Percentiles rank a stretch among this genome's conserved stretches.
phyloP scores from a whole-genome alignment of 1,140 invertebrate species.

The Nixonia krombeini region DNA sequence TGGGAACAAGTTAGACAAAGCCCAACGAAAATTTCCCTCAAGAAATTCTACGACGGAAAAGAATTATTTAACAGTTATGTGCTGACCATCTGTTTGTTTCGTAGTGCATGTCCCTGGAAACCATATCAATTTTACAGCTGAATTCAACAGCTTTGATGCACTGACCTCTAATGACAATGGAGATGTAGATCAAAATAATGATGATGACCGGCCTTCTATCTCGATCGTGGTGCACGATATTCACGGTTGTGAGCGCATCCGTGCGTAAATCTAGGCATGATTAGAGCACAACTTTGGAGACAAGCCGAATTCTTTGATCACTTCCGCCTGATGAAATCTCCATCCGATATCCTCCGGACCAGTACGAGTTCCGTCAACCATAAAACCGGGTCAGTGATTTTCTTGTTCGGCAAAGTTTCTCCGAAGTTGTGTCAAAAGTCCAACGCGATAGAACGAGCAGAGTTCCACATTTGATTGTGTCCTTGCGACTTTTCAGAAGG shows the following conservation, averaged over 20 bases:
- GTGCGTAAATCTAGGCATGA: slow-evolving; percentile 61
- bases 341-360: slow-evolving; percentile 16
- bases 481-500: too few relatives aligned
- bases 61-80: too few relatives aligned
- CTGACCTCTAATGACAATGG: slow-evolving; percentile 63
- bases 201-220: slow-evolving; percentile 50
- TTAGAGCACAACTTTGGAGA: slow-evolving; percentile 38
- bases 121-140: too few relatives aligned
- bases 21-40: too few relatives aligned
- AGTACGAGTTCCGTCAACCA: slow-evolving; percentile 28
- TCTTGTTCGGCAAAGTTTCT: not conserved
- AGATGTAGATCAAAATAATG: slow-evolving; percentile 61
- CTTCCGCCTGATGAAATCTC: slow-evolving; percentile 31
- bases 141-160: slow-evolving; percentile 26
- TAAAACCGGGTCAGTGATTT: slow-evolving; percentile 9
- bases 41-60: too few relatives aligned
- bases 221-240: slow-evolving; percentile 49
- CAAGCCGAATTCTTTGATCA: slow-evolving; percentile 34
- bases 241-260: slow-evolving; percentile 61
- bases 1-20: too few relatives aligned
- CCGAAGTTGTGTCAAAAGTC: too few relatives aligned
- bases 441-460: too few relatives aligned
- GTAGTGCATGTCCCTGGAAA: too few relatives aligned
- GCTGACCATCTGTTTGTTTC: too few relatives aligned
- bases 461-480: too few relatives aligned